phyloP scores from a whole-genome alignment of 2,113 vertebrate species.

The Nansenia antarctica region DNA sequence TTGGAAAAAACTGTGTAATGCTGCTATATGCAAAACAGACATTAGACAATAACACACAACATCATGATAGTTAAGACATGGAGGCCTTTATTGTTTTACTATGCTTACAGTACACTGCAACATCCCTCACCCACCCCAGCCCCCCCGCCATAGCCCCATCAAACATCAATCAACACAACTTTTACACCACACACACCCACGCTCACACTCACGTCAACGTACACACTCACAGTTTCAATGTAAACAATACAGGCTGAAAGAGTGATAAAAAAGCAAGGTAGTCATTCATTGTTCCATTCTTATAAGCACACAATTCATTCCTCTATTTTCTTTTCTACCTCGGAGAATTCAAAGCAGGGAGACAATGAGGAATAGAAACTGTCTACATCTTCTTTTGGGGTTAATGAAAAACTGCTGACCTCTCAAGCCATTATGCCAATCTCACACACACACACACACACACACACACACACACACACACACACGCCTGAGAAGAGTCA shows the following conservation, averaged over 20 bases:
- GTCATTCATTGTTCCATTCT: constrained; percentile 34
- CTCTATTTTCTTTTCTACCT: constrained; percentile 29
- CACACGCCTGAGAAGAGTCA: constrained; percentile 6
- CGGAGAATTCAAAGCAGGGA: constrained; percentile 29
- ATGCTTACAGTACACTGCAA: constrained; percentile 73
- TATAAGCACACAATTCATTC: not conserved
- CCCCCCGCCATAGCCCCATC: constrained; percentile 21
- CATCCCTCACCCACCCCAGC: constrained; percentile 44
- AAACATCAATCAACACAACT: constrained; percentile 56
- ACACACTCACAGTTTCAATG: constrained; percentile 56
- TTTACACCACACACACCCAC: constrained; percentile 51
- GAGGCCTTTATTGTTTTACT: constrained; percentile 76
- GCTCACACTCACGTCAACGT: constrained; percentile 27
- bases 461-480: constrained; percentile 11
- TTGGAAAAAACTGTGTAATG: too few relatives aligned
- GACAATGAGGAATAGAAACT: constrained; percentile 41
- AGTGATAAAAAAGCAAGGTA: constrained; percentile 73
- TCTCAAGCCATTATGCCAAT: constrained; percentile 28
- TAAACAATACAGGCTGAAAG: constrained; percentile 79
- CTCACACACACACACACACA: constrained; percentile 6
- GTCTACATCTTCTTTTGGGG: constrained; percentile 36
- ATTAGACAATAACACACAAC: not conserved
- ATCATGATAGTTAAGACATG: constrained; percentile 54
- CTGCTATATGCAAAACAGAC: too few relatives aligned
- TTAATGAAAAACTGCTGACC: constrained; percentile 35